Evolutionary conservation across 2,113 vertebrate genomes (phyloP).

Genomic region (Cavia porcellus): DNA sequence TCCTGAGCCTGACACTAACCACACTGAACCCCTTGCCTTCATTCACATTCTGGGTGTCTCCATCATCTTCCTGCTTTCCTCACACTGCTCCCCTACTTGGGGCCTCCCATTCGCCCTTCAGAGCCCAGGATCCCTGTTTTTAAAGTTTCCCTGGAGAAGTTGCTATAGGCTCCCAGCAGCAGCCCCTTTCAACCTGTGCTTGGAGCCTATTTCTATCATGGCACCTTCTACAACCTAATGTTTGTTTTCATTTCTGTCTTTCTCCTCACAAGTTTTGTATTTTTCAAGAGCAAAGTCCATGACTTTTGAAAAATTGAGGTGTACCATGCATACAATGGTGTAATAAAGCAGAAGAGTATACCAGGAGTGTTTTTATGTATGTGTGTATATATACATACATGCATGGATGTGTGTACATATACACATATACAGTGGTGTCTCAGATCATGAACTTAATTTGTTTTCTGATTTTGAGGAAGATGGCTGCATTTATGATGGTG

Average conservation of each 20-base stretch:
- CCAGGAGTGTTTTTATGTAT: background rate
- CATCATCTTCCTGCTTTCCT: background rate
- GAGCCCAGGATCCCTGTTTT: background rate
- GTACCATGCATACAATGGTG: background rate
- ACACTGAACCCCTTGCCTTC: background rate
- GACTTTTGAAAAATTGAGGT: conserved; percentile 9
- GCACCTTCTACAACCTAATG: background rate
- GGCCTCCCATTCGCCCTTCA: background rate
- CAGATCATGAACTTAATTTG: background rate
- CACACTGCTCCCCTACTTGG: background rate
- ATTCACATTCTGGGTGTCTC: background rate
- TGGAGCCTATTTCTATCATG: background rate
- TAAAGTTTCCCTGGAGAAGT: background rate
- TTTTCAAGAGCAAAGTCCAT: conserved; percentile 24
- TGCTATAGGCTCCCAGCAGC: background rate
- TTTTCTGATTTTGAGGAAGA: background rate
- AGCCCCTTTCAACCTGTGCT: background rate
- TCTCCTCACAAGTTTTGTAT: background rate
- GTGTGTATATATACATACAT: background rate
- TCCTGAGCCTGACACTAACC: background rate
- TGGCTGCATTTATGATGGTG: background rate
- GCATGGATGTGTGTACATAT: background rate
- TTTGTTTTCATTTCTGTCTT: background rate
- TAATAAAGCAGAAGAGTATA: background rate
- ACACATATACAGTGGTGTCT: background rate